Evolutionary conservation across 1,140 invertebrate genomes (phyloP).

Genomic region (Oryctes rhinoceros): DNA sequence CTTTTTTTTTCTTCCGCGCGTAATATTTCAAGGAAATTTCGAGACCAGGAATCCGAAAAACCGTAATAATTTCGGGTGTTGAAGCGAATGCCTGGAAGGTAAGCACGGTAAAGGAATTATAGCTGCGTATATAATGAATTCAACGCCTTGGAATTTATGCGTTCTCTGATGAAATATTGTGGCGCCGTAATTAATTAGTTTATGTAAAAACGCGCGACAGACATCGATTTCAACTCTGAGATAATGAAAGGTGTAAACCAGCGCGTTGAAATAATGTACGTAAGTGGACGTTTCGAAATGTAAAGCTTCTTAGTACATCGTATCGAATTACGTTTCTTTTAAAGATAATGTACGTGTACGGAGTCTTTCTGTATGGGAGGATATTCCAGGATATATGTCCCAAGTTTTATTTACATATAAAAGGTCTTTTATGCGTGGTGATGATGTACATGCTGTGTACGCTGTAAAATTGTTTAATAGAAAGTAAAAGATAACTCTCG

Average conservation of each 20-base stretch:
- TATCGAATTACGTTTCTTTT: too few species aligned
- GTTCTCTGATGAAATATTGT: constrained; percentile 13
- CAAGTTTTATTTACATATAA: too few species aligned
- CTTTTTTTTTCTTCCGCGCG: neutral
- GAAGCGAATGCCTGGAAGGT: neutral
- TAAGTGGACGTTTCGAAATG: too few species aligned
- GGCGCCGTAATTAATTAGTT: constrained; percentile 25
- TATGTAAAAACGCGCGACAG: neutral
- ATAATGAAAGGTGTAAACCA: constrained; percentile 8
- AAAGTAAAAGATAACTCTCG: too few species aligned
- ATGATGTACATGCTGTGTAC: too few species aligned
- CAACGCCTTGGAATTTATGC: constrained; percentile 21
- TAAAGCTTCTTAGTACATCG: too few species aligned
- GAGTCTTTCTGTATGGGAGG: too few species aligned
- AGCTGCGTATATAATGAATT: neutral
- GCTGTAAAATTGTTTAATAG: too few species aligned
- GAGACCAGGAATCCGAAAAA: neutral
- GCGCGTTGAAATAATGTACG: neutral
- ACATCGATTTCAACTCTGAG: neutral
- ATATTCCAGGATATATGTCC: too few species aligned
- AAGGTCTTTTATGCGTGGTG: too few species aligned
- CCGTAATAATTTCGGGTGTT: constrained; percentile 10
- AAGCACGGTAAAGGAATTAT: neutral
- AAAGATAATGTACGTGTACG: too few species aligned
- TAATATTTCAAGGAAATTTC: constrained; percentile 5